phyloP scores from a whole-genome alignment of 2,113 vertebrate genomes.

The Aldabrachelys gigantea region DNA sequence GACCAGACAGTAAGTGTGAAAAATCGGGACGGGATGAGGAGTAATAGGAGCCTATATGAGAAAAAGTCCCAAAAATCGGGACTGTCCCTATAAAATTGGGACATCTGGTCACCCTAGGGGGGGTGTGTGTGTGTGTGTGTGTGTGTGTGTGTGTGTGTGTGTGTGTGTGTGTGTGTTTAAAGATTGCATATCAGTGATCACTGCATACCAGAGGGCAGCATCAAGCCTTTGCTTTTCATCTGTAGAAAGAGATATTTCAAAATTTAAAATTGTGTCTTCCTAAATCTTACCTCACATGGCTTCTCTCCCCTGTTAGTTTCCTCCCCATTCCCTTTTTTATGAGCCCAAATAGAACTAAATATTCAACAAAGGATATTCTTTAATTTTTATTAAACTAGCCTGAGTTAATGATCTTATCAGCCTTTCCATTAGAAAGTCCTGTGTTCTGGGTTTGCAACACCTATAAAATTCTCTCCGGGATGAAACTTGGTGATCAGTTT shows the following conservation, averaged over 20 bases:
- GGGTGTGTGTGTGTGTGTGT: no score
- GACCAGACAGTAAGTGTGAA: no score
- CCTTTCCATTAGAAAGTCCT: not conserved
- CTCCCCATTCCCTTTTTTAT: slow-evolving; percentile 15
- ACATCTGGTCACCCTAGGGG: no score
- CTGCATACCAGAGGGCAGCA: not conserved
- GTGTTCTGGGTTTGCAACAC: not conserved
- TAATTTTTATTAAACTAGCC: not conserved
- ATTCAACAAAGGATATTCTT: not conserved
- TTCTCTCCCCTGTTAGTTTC: not conserved
- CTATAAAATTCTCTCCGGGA: not conserved
- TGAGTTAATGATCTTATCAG: not conserved
- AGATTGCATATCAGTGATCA: not conserved
- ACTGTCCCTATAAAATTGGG: no score
- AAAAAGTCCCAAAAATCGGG: no score
- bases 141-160: not conserved
- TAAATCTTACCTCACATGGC: not conserved
- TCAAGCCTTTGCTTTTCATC: not conserved
- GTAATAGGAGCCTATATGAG: no score
- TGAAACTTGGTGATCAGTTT: not conserved
- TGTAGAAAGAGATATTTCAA: not conserved
- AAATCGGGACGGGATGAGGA: no score
- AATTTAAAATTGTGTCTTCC: not conserved
- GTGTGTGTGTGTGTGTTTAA: not conserved
- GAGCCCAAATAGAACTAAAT: not conserved